These are phyloP conservation scores for Smithornis capensis DNA, from an alignment of 2,113 vertebrate genomes.

Conservation along the genomic window DNA sequence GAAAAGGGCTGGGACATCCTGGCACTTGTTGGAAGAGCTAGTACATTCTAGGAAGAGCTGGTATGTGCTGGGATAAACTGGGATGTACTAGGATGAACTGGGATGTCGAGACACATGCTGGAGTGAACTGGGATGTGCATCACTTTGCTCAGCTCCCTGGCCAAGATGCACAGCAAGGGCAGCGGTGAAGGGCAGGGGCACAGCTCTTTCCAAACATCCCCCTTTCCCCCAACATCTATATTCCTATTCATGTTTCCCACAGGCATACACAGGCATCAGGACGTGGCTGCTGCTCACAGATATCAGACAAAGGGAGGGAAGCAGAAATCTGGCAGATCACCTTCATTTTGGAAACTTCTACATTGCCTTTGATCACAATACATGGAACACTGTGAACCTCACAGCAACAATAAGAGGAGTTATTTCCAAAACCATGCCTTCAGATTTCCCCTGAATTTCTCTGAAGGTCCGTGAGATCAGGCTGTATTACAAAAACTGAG, in stretches of 20 bases:
- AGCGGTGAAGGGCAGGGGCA: accelerated
- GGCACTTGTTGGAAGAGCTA: not conserved
- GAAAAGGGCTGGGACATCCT: not conserved
- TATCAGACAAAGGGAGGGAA: not conserved
- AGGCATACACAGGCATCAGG: not conserved
- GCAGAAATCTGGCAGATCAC: not conserved
- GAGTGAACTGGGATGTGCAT: not conserved
- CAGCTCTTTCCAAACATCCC: not conserved
- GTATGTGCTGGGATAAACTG: not conserved
- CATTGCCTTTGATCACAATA: accelerated
- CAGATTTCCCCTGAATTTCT: not conserved
- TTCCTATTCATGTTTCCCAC: not conserved
- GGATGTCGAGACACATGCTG: too few species aligned
- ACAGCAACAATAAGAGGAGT: not conserved
- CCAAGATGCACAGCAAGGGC: not conserved
- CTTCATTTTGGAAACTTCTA: not conserved
- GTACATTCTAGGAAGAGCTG: not conserved
- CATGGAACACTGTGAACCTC: accelerated
- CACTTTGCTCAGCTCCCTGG: accelerated
- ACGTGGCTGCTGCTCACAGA: not conserved
- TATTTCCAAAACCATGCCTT: not conserved
- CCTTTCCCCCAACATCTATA: not conserved
- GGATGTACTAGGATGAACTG: not conserved
- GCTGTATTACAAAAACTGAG: not conserved
- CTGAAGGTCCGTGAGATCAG: not conserved